Evolutionary conservation across 1,140 invertebrate genomes (phyloP).

Genomic region (Drusus annulatus): DNA sequence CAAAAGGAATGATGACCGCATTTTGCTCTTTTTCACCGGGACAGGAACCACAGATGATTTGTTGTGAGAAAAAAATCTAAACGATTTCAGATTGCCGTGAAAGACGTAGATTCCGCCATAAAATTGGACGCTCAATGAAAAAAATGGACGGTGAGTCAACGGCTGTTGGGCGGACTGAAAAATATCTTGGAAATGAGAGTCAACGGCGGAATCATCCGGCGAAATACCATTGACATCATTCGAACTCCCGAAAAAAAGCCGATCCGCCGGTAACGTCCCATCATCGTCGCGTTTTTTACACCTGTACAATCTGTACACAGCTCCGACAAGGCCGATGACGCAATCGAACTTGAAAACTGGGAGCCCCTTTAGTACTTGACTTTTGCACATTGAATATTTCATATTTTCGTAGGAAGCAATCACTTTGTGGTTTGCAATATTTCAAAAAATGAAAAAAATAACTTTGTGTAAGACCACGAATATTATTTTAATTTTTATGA

Average conservation of each 20-base stretch:
- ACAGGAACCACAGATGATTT: slow-evolving; percentile 44
- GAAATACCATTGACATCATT: slow-evolving; percentile 51
- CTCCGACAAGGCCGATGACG: slow-evolving; percentile 55
- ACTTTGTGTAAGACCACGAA: no score
- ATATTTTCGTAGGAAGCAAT: no score
- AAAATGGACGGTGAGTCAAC: slow-evolving; percentile 40
- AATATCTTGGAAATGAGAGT: slow-evolving; percentile 27
- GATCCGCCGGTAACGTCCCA: slow-evolving; percentile 36
- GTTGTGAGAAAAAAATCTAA: slow-evolving; percentile 23
- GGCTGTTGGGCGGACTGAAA: background rate
- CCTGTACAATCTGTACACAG: background rate
- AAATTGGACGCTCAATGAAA: background rate
- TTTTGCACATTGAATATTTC: background rate
- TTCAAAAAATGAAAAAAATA: no score
- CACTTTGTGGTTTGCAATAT: no score
- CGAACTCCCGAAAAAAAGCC: slow-evolving; percentile 48
- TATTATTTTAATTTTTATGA: no score
- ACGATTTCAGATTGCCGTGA: slow-evolving; percentile 45
- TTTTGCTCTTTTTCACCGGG: slow-evolving; percentile 10
- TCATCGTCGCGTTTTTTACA: slow-evolving; percentile 42
- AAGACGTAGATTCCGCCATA: slow-evolving; percentile 34
- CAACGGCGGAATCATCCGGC: slow-evolving; percentile 22
- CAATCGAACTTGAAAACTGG: slow-evolving; percentile 42
- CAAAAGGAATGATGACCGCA: no score
- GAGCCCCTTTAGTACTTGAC: background rate